A percentile compares a stretch with the other conserved stretches of the same genome.
Evolutionary conservation across 2,888 invertebrate genomes (phyloP).

Genomic region (Stenodera caucasica): DNA sequence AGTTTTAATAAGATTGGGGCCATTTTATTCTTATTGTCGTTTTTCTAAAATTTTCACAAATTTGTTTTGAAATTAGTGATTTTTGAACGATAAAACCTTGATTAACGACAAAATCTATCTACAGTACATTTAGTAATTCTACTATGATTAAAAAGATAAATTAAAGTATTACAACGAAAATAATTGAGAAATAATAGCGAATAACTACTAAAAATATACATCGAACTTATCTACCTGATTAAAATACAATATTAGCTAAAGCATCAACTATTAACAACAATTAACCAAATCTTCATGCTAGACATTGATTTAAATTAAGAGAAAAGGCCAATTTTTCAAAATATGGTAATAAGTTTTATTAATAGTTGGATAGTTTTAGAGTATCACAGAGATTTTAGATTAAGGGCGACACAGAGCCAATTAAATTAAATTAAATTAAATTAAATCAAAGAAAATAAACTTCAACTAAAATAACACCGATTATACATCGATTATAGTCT

Average conservation of each 20-base stretch:
- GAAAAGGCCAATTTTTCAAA: constrained; percentile 27
- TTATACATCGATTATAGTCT: constrained; percentile 19
- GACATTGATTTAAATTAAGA: constrained; percentile 22
- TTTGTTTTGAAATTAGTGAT: neutral
- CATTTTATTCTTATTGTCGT: neutral
- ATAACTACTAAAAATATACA: neutral
- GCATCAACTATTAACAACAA: constrained; percentile 19
- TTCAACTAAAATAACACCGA: constrained; percentile 21
- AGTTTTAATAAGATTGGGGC: neutral
- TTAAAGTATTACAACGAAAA: constrained; percentile 15
- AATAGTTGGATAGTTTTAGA: constrained; percentile 24
- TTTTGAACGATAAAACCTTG: constrained; percentile 19
- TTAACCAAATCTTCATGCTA: constrained; percentile 26
- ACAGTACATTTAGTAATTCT: constrained; percentile 6
- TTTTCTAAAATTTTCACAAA: neutral
- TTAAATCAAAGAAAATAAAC: no score
- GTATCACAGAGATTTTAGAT: constrained; percentile 36
- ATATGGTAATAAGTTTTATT: constrained; percentile 22
- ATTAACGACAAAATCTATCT: constrained; percentile 19
- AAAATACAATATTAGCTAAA: constrained; percentile 25
- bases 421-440: neutral
- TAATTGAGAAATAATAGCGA: neutral
- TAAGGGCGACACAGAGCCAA: constrained; percentile 31
- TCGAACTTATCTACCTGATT: constrained; percentile 16
- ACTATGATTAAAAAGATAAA: constrained; percentile 16